Conservation (phyloP, 2,113 vertebrate species). For the Notechis scutatus region DNA sequence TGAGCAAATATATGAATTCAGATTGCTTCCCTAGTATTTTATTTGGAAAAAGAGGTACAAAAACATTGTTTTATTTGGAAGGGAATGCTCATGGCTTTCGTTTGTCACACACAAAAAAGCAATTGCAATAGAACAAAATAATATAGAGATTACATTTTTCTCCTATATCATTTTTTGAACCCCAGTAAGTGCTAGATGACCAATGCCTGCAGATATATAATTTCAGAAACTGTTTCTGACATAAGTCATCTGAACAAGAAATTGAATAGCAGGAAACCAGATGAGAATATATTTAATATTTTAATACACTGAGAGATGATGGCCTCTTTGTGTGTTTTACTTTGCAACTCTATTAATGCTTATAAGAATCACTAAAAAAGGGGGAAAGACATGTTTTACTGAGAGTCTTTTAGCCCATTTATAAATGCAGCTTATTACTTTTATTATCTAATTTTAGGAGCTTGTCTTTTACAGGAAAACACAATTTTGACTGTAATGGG, state of each 20-base stretch:
- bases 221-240: not conserved
- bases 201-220: not conserved
- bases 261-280: not conserved
- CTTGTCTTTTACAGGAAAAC: not conserved
- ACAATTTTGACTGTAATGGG: conserved; percentile 7
- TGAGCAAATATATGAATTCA: not conserved
- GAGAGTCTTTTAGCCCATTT: conserved; percentile 29
- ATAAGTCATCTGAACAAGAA: not conserved
- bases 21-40: not conserved
- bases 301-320: not conserved
- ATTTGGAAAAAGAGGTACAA: not conserved
- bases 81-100: not conserved
- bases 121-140: not conserved
- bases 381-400: conserved; percentile 24
- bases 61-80: not conserved
- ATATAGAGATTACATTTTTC: rapidly evolving
- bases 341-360: not conserved
- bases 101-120: not conserved
- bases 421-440: conserved; percentile 4
- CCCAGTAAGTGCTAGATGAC: rapidly evolving
- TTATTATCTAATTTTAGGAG: conserved; percentile 19
- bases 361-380: conserved; percentile 30
- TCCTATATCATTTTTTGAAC: not conserved
- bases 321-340: not conserved
- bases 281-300: not conserved